A percentile compares a stretch with the other conserved stretches of the same genome.
Evolutionary conservation across 1,140 invertebrate genomes (phyloP).

Genomic region (Dermatophagoides farinae): DNA sequence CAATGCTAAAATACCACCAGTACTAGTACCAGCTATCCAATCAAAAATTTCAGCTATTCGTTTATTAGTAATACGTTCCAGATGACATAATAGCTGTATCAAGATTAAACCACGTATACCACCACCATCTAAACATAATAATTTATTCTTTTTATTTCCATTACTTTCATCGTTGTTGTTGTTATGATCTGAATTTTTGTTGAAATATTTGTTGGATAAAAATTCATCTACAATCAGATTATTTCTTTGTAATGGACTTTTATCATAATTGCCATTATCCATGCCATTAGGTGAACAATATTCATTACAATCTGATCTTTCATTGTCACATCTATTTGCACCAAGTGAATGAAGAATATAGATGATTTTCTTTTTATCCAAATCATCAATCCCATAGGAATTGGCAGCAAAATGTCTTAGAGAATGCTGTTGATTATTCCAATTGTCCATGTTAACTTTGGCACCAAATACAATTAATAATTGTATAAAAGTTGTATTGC

Average conservation of each 20-base stretch:
- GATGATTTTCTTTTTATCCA: conserved; percentile 21
- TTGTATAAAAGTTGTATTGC: conserved; percentile 25
- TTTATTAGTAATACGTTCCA: conserved; percentile 42
- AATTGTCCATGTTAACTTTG: conserved; percentile 7
- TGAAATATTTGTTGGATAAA: conserved; percentile 7
- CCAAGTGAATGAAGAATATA: conserved; percentile 12
- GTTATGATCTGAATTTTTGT: neutral
- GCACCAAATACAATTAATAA: conserved; percentile 51
- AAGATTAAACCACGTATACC: conserved; percentile 76
- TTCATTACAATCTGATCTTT: conserved; percentile 27
- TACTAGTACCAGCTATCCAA: conserved; percentile 91
- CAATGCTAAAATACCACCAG: conserved; percentile 51
- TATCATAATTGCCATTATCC: conserved; percentile 26
- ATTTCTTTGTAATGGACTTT: conserved; percentile 15
- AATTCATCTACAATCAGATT: conserved; percentile 19
- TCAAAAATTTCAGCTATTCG: conserved; percentile 72
- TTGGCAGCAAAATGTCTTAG: conserved; percentile 50
- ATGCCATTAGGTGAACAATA: conserved; percentile 26
- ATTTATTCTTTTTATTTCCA: neutral
- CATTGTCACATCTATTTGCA: conserved; percentile 12
- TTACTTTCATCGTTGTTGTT: neutral
- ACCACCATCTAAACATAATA: conserved; percentile 38
- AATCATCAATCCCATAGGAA: conserved; percentile 12
- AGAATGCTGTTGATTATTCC: conserved; percentile 36
- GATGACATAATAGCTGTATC: conserved; percentile 56